Conservation (phyloP, 2,113 vertebrate species). For the Tauraco erythrolophus region DNA sequence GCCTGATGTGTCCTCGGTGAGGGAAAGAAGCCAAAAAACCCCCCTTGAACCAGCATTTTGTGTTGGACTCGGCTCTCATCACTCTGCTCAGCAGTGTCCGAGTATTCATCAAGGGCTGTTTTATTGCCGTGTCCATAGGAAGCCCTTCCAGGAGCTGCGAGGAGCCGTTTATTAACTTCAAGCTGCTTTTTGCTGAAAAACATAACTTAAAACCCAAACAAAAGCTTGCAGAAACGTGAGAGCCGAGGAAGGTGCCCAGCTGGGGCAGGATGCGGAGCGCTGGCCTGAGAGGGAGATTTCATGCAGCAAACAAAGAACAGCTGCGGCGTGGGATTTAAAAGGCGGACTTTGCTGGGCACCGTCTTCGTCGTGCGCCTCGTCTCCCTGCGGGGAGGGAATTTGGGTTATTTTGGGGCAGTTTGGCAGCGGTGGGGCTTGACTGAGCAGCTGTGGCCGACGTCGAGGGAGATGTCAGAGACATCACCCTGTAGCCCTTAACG, state of each 20-base stretch:
- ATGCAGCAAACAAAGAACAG: not conserved
- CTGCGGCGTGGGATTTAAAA: not conserved
- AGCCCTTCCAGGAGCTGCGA: not conserved
- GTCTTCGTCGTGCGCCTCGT: rapidly evolving
- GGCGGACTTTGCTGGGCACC: not conserved
- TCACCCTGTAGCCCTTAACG: not conserved
- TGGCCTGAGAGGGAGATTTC: not conserved
- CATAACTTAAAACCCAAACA: not conserved
- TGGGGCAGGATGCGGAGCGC: not conserved
- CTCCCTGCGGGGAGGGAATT: not conserved
- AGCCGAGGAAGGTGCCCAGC: not conserved
- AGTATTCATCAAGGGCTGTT: not conserved
- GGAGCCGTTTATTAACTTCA: not conserved
- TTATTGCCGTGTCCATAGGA: not conserved
- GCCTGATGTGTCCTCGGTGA: not conserved
- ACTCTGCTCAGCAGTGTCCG: not conserved
- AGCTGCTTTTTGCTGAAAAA: not conserved
- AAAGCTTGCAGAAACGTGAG: not conserved
- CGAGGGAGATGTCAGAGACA: rapidly evolving
- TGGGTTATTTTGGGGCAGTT: not conserved
- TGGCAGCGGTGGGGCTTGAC: rapidly evolving
- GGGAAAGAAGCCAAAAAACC: not conserved
- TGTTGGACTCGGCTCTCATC: not conserved
- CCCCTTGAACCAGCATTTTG: not conserved
- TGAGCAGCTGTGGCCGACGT: not conserved